Percentiles rank a stretch among this genome's conserved stretches.
Evolutionary conservation across 2,797 vertebrate genomes (phyloP).

Genomic region (Malurus splendens): DNA sequence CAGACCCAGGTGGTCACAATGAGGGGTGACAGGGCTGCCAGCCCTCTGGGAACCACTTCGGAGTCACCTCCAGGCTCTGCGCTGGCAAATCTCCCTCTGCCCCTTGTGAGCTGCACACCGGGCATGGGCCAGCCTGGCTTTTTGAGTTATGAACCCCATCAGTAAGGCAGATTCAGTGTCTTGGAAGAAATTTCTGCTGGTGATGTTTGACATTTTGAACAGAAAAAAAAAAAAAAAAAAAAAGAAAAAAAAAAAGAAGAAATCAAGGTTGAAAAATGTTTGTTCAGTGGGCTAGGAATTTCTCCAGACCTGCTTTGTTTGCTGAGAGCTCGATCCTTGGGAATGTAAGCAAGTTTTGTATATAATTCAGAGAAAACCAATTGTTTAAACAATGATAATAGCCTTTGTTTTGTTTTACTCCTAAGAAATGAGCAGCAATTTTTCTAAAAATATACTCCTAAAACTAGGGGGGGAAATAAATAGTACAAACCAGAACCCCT

Average conservation of each 20-base stretch:
- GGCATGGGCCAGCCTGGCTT: not conserved
- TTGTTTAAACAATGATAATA: constrained; percentile 62
- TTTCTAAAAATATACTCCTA: constrained; percentile 58
- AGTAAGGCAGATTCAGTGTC: accelerated
- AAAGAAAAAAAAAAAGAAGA: not conserved
- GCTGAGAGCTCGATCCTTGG: constrained; percentile 51
- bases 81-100: accelerated
- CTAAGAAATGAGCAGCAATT: constrained; percentile 36
- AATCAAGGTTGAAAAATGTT: constrained; percentile 35
- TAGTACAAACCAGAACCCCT: constrained; percentile 45
- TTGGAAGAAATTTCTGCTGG: not conserved
- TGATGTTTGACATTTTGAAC: not conserved
- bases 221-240: not conserved
- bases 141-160: not conserved
- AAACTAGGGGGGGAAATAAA: constrained; percentile 34
- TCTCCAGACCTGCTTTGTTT: constrained; percentile 53
- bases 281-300: constrained; percentile 43
- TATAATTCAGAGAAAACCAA: constrained; percentile 61
- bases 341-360: constrained; percentile 61
- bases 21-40: not conserved
- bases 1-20: accelerated
- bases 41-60: accelerated
- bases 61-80: not conserved
- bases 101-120: accelerated
- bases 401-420: constrained; percentile 52